Evolutionary conservation across 2,113 vertebrate species (phyloP).

Genomic region (Todiramphus saurophagus): DNA sequence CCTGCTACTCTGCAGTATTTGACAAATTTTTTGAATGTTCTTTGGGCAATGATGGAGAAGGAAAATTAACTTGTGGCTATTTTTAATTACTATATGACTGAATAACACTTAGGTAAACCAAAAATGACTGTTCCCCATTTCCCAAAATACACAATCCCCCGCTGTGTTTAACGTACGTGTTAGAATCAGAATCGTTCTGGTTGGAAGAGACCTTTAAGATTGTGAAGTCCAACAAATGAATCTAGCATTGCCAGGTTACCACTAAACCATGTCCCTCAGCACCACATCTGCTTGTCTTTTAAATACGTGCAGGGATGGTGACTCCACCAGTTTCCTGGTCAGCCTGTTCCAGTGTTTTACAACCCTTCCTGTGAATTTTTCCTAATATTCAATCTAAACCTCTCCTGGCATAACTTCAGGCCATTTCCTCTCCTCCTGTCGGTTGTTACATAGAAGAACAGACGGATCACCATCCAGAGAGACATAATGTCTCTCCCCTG

Average conservation of each 20-base stretch:
- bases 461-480: no score
- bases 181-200: not conserved
- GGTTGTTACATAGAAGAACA: no score
- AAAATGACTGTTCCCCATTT: not conserved
- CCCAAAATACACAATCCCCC: not conserved
- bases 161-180: not conserved
- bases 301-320: not conserved
- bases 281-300: not conserved
- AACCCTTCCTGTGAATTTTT: not conserved
- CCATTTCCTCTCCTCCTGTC: no score
- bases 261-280: not conserved
- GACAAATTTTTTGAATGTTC: not conserved
- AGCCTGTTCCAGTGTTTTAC: not conserved
- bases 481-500: no score
- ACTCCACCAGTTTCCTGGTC: not conserved
- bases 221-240: not conserved
- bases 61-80: not conserved
- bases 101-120: not conserved
- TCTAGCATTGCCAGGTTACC: not conserved
- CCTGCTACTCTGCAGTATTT: not conserved
- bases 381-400: not conserved
- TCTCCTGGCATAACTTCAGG: not conserved
- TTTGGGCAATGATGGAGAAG: not conserved
- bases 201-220: not conserved
- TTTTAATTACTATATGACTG: not conserved